These are phyloP conservation scores for Urosaurus nigricauda DNA, from an alignment of 2,797 vertebrate genomes.

Conservation along the genomic window DNA sequence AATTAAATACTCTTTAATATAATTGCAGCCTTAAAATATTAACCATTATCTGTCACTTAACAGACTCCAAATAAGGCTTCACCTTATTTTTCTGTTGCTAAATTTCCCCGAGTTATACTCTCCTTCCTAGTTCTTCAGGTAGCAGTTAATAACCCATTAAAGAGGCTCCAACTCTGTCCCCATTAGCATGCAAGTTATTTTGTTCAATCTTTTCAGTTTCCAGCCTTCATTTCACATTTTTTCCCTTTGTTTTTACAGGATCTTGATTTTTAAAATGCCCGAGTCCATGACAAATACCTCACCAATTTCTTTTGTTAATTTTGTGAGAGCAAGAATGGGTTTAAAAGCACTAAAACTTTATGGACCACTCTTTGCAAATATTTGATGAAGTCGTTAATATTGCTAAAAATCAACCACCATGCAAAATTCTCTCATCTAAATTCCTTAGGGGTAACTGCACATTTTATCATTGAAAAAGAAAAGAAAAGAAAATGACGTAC, in stretches of 20 bases:
- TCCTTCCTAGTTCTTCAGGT: neutral
- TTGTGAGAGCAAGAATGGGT: neutral
- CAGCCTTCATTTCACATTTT: neutral
- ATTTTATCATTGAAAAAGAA: neutral
- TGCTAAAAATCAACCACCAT: neutral
- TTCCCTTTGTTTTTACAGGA: neutral
- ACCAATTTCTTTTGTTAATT: neutral
- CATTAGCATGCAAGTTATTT: neutral
- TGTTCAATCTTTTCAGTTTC: neutral
- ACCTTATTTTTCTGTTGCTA: neutral
- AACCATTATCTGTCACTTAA: neutral
- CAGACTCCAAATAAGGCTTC: neutral
- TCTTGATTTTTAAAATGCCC: neutral
- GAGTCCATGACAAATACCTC: neutral
- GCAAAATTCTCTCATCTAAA: neutral
- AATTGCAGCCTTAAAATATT: neutral
- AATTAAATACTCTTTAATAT: neutral
- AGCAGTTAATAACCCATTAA: neutral
- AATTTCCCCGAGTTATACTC: neutral
- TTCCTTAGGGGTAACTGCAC: neutral
- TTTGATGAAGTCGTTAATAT: neutral
- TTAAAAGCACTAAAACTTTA: neutral
- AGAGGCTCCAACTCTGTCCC: neutral
- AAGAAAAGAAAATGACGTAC: conserved; percentile 73
- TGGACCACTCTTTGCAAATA: neutral